Evolutionary conservation across 2,797 vertebrate species (phyloP), one percentile per base, ranked within the genome.

Genomic region (Loris lydekkerianus): DNA sequence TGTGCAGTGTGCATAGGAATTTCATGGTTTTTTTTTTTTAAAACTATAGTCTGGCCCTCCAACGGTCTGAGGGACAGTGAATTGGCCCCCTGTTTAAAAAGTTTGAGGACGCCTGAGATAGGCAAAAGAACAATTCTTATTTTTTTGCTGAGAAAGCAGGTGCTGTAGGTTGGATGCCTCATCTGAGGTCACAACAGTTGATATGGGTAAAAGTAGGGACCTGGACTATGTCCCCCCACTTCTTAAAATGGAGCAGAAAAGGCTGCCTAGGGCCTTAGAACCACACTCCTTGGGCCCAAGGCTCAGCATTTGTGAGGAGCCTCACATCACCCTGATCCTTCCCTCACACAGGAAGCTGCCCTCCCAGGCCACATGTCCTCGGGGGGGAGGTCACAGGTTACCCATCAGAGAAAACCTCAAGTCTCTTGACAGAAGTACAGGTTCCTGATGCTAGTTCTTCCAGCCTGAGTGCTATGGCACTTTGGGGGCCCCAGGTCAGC

Each of bases 141-240:
- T 92, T 86, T 94, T 93, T 86, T 56, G 5, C 46, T 29, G 14
- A 96, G 56, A 60, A 72, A 58, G 69, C 40, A 60, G 84, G 40
- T 40, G n/a, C 2, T 8, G 15, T 25, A 69, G 40, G n/a, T 73
- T 85, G 63, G 76, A 87, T 1, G 65, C 49, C 27, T 89, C 43
- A 1, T 5, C 43, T 46, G 37, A 49, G 14, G 77, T 37, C 73
- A 67, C 31, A 18, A 76, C 3, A 73, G 37, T 31, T 21, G 43
- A 14, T 7, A 31, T n/a, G 37, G 14, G 8, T 53, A 37, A 61
- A 37, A 61, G 14, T 7, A 75, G 46, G 29, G 73, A 88, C n/a
- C 25, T 34, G 25, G 89, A 77, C 34, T 37, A 89, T 63, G 18
- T 29, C 15, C 5, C 10, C 31, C 13, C 49, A 1, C 0, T 11